These are phyloP conservation scores for Gopherus flavomarginatus DNA, from an alignment of 2,113 vertebrate genomes.

Conservation along the genomic window DNA sequence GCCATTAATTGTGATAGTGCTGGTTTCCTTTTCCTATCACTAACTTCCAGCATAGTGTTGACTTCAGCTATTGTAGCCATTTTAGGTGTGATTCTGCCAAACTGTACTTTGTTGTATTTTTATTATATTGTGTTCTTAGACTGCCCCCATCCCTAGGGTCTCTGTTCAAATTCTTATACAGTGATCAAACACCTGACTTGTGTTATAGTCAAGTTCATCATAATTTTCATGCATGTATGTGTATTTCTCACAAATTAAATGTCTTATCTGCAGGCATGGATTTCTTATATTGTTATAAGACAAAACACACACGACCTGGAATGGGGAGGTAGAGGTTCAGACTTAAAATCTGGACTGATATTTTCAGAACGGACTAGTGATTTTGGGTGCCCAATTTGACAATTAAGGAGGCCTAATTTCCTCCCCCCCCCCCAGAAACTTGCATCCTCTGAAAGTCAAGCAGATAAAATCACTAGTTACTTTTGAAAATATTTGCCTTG, in stretches of 20 bases:
- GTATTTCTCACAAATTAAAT: background rate
- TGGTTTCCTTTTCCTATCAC: background rate
- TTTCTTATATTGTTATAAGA: background rate
- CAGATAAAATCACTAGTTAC: background rate
- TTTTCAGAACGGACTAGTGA: background rate
- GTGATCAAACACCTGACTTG: background rate
- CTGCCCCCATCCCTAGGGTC: background rate
- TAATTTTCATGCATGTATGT: background rate
- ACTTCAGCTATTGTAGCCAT: background rate
- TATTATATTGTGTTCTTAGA: background rate
- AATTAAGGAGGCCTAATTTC: background rate
- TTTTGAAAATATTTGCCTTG: background rate
- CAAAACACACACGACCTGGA: background rate
- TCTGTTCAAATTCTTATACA: background rate
- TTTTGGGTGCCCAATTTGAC: background rate
- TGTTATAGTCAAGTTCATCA: background rate
- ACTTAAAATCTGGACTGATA: background rate
- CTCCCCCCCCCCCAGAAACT: background rate
- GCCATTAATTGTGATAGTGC: accelerated
- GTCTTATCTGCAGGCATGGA: background rate
- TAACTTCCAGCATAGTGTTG: background rate
- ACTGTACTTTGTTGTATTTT: background rate
- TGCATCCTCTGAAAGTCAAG: background rate
- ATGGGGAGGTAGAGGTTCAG: background rate
- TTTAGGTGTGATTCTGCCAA: background rate